Percentiles rank a stretch among this genome's conserved stretches.
These are phyloP conservation scores for Dolichallabes microphthalmus DNA, from an alignment of 2,113 vertebrate species.

Conservation along the genomic window DNA sequence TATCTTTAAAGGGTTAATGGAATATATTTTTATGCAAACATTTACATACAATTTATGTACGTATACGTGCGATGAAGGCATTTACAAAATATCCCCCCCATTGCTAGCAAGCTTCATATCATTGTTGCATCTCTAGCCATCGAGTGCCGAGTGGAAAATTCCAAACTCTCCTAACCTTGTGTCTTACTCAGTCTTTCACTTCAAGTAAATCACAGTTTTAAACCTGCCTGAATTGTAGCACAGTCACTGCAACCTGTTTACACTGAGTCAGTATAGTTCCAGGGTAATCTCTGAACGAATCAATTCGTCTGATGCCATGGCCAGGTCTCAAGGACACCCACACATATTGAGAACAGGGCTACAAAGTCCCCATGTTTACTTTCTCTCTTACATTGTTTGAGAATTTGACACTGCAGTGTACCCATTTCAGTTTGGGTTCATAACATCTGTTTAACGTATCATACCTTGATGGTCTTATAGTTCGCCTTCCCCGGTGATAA, in stretches of 20 bases:
- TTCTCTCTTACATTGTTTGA: no score
- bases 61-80: neutral
- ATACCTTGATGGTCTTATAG: neutral
- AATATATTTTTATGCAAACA: neutral
- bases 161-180: neutral
- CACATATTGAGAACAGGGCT: neutral
- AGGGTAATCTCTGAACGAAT: constrained; percentile 9
- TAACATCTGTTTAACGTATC: neutral
- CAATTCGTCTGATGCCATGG: neutral
- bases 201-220: neutral
- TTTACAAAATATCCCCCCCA: neutral
- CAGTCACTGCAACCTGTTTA: neutral
- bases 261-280: constrained; percentile 13
- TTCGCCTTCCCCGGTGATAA: neutral
- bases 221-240: neutral
- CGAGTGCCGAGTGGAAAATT: neutral
- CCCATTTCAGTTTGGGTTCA: neutral
- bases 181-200: neutral
- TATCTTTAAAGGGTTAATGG: neutral
- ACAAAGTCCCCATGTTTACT: neutral
- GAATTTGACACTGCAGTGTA: neutral
- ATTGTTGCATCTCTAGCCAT: neutral
- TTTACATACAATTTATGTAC: neutral
- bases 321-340: neutral
- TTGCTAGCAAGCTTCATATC: neutral